Evolutionary conservation across 2,113 vertebrate genomes (phyloP), one percentile per base, ranked within the genome.

Genomic region (Tretioscincus oriximinensis): DNA sequence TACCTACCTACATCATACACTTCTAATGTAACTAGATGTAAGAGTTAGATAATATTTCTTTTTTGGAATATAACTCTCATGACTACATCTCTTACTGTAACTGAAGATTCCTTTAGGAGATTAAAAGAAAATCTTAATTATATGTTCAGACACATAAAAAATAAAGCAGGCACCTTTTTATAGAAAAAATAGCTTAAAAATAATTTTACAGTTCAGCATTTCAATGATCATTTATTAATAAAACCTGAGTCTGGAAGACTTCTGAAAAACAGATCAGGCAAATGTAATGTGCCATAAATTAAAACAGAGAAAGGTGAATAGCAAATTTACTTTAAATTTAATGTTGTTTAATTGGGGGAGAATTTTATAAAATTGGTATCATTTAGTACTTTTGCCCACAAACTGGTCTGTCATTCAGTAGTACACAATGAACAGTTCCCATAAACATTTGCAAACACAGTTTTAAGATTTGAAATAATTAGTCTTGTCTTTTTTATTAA

Each of bases 211-310:
- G 49, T 51, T 11, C 4, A 51, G 49, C 49, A 51, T 14, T 51
- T 8, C 49, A 51, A 51, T 51, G 12, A 51, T 51, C 49, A 51
- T 51, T 84, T 90, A 76, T 73, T 85, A 45, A 81, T 49, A 89
- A 70, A 84, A 81, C 1, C 1, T 4, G 75, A 74, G 82, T 90
- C 73, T 35, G 49, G 22, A 82, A 64, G n/a, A 87, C 45, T 64
- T 81, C 80, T 81, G 73, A 66, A 76, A 81, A 69, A 21, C 58
- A 69, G 51, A 88, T 71, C 69, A 81, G 87, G 87, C 88, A 85
- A 85, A 87, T 67, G 78, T 86, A 91, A 88, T 81, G 84, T 49
- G 72, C 66, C 76, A 60, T 70, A 89, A 91, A 91, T 92, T 91
- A 92, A 90, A 88, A 75, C 72, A 76, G 84, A 90, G 78, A 88